phyloP scores from a whole-genome alignment of 1,140 invertebrate genomes.

The Epicauta chinensis region DNA sequence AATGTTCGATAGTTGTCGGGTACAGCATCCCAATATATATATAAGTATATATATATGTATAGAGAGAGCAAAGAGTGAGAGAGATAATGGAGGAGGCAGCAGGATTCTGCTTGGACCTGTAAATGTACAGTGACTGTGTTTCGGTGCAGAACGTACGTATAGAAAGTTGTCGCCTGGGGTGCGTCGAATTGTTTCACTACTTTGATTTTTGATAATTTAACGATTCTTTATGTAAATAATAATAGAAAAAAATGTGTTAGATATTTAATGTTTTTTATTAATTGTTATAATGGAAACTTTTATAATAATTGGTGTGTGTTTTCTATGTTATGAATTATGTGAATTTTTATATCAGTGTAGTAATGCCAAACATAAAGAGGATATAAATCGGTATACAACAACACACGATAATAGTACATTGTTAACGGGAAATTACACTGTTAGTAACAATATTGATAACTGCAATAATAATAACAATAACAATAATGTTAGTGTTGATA shows the following conservation, averaged over 20 bases:
- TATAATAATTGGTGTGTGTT: slow-evolving; percentile 49
- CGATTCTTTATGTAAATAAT: too few relatives aligned
- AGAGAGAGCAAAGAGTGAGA: too few relatives aligned
- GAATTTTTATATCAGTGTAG: slow-evolving; percentile 42
- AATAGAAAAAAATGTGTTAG: too few relatives aligned
- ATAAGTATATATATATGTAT: too few relatives aligned
- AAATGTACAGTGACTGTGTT: background rate
- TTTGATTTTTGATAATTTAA: too few relatives aligned
- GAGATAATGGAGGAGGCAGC: background rate
- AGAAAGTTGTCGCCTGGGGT: background rate
- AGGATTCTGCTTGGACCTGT: background rate
- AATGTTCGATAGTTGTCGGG: slow-evolving; percentile 15
- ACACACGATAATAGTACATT: too few relatives aligned
- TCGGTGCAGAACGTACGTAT: background rate
- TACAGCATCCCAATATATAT: slow-evolving; percentile 16
- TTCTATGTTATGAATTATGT: slow-evolving; percentile 51
- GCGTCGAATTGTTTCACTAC: too few relatives aligned
- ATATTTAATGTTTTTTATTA: too few relatives aligned
- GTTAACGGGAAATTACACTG: too few relatives aligned
- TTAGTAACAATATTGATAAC: too few relatives aligned
- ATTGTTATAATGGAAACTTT: slow-evolving; percentile 48
- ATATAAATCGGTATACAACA: too few relatives aligned
- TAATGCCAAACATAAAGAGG: slow-evolving; percentile 11
- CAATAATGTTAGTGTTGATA: background rate
- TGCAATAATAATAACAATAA: background rate